Evolutionary conservation across 1,140 invertebrate genomes (phyloP), one percentile per base, ranked within the genome.

Genomic region (Elysia chlorotica): DNA sequence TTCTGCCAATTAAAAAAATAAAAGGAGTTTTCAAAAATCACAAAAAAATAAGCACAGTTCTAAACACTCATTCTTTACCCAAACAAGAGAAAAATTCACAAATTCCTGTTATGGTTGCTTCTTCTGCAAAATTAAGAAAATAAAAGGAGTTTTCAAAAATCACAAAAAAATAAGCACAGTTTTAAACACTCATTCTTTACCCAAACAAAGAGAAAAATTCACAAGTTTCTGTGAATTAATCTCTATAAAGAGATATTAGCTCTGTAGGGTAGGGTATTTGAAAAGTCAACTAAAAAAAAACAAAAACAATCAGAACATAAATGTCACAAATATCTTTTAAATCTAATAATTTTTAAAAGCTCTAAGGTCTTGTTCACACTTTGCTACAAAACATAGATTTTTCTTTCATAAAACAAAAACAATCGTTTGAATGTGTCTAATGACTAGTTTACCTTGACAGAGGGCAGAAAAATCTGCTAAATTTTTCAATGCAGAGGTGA

Each of bases 401-500:
- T n/a, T n/a, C n/a, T n/a, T n/a, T n/a, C n/a, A n/a, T n/a, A n/a
- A n/a, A n/a, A n/a, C n/a, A n/a, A n/a, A n/a, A n/a, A n/a, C n/a
- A n/a, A n/a, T n/a, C n/a, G n/a, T n/a, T n/a, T n/a, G n/a, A n/a
- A n/a, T n/a, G n/a, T n/a, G n/a, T n/a, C n/a, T n/a, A 66, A 37
- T 25, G 5, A 21, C 10, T 35, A 2, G 28, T 56, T 70, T 87
- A 92, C 91, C 91, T 90, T 95, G 94, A 87, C 93, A 91, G 62
- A 94, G 91, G 31, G 95, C 88, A 65, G 93, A 89, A 65, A 96
- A 91, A 78, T 97, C 95, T 0, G 94, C 92, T 38, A 97, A 87
- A 85, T 92, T 92, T 70, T 95, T 94, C 19, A 97, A 87, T 54
- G 93, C 92, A 6, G 92, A 92, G 72, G 91, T 90, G 1, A 94